phyloP scores from a whole-genome alignment of 2,888 invertebrate species.

The Scaptomyza parva region DNA sequence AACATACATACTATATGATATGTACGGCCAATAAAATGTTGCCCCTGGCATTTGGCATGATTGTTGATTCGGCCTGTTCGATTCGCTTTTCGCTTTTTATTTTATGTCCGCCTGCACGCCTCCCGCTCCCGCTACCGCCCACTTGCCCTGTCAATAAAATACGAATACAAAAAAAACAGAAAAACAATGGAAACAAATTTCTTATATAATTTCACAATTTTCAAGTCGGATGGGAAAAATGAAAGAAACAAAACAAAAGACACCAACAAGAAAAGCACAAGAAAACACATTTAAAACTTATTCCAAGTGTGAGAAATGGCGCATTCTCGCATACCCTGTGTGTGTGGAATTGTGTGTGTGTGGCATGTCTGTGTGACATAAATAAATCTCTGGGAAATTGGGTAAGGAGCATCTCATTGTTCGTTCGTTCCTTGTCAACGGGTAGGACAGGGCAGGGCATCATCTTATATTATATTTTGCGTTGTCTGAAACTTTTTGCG shows the following conservation, averaged over 20 bases:
- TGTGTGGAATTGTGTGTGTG: slow-evolving; percentile 5
- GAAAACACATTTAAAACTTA: not conserved
- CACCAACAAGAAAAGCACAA: too few relatives aligned
- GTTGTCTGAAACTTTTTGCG: slow-evolving; percentile 40
- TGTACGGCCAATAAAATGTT: slow-evolving; percentile 42
- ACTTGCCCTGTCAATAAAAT: slow-evolving; percentile 39
- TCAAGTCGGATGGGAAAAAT: slow-evolving; percentile 9
- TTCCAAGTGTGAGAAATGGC: not conserved
- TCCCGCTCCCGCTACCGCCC: too few relatives aligned
- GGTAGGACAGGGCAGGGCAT: too few relatives aligned
- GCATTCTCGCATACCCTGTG: slow-evolving; percentile 11
- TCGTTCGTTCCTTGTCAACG: too few relatives aligned
- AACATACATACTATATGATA: too few relatives aligned
- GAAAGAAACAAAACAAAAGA: not conserved
- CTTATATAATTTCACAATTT: slow-evolving; percentile 58
- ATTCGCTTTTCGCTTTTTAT: too few relatives aligned
- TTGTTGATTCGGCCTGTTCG: slow-evolving; percentile 25
- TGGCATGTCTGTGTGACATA: too few relatives aligned
- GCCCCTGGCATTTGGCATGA: slow-evolving; percentile 34
- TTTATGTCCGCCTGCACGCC: too few relatives aligned
- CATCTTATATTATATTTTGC: not conserved
- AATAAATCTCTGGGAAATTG: not conserved
- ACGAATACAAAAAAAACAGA: not conserved
- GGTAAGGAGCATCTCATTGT: slow-evolving; percentile 1
- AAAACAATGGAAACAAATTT: slow-evolving; percentile 61